These are phyloP conservation scores for Arctocebus calabarensis DNA, from an alignment of 2,797 vertebrate genomes.

Conservation along the genomic window DNA sequence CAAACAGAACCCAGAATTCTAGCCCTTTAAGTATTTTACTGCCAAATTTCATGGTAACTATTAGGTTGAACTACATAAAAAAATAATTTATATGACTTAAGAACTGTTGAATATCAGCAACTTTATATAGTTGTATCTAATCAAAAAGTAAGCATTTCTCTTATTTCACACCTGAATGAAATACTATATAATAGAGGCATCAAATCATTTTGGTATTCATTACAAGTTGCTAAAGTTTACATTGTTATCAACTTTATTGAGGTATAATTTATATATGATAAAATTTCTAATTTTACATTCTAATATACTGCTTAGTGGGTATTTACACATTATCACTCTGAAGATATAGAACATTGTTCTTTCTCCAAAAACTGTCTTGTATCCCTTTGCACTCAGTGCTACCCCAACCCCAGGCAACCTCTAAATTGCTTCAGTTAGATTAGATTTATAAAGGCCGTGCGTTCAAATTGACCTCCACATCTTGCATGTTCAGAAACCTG, in stretches of 20 bases:
- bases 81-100: not conserved
- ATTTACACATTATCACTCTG: not conserved
- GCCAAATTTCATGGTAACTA: not conserved
- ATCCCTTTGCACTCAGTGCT: not conserved
- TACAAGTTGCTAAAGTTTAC: slow-evolving; percentile 9
- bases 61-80: slow-evolving; percentile 13
- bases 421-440: not conserved
- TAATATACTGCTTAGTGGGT: not conserved
- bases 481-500: not conserved
- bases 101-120: slow-evolving; percentile 18
- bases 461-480: not conserved
- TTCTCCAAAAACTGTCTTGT: not conserved
- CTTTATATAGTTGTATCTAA: not conserved
- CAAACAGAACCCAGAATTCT: not conserved
- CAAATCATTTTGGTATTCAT: slow-evolving; percentile 44
- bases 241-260: not conserved
- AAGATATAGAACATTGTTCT: not conserved
- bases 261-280: not conserved
- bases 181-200: not conserved
- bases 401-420: not conserved
- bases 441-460: not conserved
- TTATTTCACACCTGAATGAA: not conserved
- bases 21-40: not conserved
- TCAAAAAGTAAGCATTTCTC: not conserved
- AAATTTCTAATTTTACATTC: not conserved